Evolutionary conservation across 2,888 invertebrate species (phyloP).

Genomic region (Melipona beecheii): DNA sequence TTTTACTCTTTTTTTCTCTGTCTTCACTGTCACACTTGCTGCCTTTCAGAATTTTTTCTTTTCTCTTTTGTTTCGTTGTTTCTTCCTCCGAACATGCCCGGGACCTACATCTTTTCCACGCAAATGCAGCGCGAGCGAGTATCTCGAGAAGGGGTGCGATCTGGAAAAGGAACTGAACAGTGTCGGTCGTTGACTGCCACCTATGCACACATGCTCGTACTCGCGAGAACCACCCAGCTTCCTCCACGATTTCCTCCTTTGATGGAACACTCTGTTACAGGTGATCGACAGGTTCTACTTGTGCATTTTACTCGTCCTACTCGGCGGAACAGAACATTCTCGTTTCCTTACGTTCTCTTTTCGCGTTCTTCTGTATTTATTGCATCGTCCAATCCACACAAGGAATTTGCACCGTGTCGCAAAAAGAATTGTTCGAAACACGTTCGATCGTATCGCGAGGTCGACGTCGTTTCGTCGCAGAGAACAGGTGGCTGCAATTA

Average conservation of each 20-base stretch:
- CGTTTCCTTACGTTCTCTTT: not conserved
- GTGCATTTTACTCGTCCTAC: not conserved
- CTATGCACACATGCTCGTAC: not conserved
- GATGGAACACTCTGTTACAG: not conserved
- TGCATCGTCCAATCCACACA: not conserved
- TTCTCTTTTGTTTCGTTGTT: too few species aligned
- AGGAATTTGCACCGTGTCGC: not conserved
- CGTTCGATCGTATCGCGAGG: conserved; percentile 14
- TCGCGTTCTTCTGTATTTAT: not conserved
- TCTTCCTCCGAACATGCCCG: too few species aligned
- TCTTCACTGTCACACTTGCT: too few species aligned
- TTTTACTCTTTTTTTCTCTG: conserved; percentile 15
- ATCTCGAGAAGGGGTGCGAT: not conserved
- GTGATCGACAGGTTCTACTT: not conserved
- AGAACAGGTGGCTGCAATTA: conserved; percentile 77
- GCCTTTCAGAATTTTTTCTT: too few species aligned
- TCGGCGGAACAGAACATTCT: not conserved
- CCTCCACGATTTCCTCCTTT: not conserved
- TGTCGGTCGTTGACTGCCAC: not conserved
- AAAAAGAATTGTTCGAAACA: conserved; percentile 4
- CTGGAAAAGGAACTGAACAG: not conserved
- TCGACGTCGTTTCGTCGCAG: conserved; percentile 55
- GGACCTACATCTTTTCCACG: not conserved
- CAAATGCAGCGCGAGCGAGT: not conserved
- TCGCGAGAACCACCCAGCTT: not conserved